phyloP scores from a whole-genome alignment of 2,113 vertebrate species.

The Burhinus bistriatus region DNA sequence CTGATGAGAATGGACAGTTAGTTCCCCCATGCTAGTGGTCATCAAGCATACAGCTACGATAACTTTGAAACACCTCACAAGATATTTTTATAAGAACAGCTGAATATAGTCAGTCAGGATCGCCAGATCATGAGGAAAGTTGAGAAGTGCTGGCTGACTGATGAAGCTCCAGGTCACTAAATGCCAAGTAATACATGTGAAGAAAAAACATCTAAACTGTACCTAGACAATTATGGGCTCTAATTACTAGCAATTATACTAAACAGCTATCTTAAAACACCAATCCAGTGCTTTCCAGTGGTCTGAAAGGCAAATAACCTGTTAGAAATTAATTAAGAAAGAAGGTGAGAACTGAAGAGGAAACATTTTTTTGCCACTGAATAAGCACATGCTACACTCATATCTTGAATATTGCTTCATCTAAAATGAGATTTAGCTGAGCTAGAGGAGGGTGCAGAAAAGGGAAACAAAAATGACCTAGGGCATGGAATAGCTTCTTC shows the following conservation, averaged over 20 bases:
- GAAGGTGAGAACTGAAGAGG: neutral
- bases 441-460: neutral
- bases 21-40: rapidly evolving
- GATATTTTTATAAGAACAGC: neutral
- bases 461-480: neutral
- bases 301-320: neutral
- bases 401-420: neutral
- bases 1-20: neutral
- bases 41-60: neutral
- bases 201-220: neutral
- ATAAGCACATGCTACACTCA: neutral
- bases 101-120: neutral
- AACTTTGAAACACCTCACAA: neutral
- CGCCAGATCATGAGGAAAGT: neutral
- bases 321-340: neutral
- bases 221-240: neutral
- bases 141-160: neutral
- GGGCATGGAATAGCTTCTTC: neutral
- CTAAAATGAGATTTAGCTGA: neutral
- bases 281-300: neutral
- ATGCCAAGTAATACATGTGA: rapidly evolving
- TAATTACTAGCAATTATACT: neutral
- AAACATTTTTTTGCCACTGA: neutral
- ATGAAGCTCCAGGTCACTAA: neutral
- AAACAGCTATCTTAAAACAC: neutral